These are phyloP conservation scores for Amorpha juglandis DNA, from an alignment of 2,888 invertebrate genomes.

Conservation along the genomic window DNA sequence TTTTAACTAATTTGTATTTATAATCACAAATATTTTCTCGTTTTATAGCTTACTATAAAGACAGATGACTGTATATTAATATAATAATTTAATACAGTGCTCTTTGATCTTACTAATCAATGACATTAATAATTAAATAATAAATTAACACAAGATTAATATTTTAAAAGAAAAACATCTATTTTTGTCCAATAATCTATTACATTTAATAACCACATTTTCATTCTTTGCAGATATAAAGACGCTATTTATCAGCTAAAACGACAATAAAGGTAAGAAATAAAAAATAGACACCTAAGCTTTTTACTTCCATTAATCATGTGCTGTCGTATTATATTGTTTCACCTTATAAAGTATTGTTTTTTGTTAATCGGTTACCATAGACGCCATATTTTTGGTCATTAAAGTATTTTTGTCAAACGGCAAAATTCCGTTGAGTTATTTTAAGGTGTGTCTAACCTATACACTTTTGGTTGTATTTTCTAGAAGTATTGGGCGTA, in stretches of 20 bases:
- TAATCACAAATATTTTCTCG: too few species aligned
- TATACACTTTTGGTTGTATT: neutral
- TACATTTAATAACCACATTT: neutral
- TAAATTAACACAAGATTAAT: too few species aligned
- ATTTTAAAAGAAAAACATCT: too few species aligned
- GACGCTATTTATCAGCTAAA: slow-evolving; percentile 19
- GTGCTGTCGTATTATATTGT: neutral
- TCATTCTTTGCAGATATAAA: slow-evolving; percentile 14
- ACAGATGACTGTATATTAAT: too few species aligned
- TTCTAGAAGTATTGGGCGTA: neutral
- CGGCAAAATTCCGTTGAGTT: neutral
- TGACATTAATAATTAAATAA: too few species aligned
- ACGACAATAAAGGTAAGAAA: slow-evolving; percentile 14
- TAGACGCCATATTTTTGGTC: neutral
- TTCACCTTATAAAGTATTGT: neutral
- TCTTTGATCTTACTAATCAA: too few species aligned
- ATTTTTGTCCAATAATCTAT: neutral
- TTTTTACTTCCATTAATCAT: neutral
- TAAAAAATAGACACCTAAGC: neutral
- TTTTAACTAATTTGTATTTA: too few species aligned
- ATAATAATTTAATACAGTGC: too few species aligned
- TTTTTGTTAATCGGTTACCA: neutral
- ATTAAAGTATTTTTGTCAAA: neutral
- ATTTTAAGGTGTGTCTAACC: neutral
- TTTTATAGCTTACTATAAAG: too few species aligned